Evolutionary conservation across 2,888 invertebrate genomes (phyloP), one percentile per base, ranked within the genome.

Genomic region (Ectropis crepuscularia): DNA sequence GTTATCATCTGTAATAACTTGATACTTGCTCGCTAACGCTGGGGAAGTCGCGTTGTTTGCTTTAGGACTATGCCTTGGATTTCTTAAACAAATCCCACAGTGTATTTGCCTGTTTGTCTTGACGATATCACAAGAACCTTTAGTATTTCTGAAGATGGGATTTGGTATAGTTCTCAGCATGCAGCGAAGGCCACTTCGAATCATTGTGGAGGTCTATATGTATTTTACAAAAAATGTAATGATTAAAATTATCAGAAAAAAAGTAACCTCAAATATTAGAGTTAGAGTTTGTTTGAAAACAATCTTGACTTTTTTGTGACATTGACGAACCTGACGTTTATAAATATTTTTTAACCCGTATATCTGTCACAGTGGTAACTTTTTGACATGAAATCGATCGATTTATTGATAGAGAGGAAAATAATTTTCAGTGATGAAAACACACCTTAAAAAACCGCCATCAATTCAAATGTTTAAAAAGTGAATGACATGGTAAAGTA

Each of bases 1-100:
- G 81, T 96, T 96, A 71, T 94, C 93, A 75, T 97, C 96, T 16
- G 94, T 93, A 82, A 96, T 96, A 68, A 95, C 84, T 88, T 95
- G 94, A 80, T 95, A 96, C 88, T 95, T 96, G 73, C 86, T 86
- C 59, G 92, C 82, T 68, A 95, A 87, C 42, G 90, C 93, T 48
- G 92, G 89, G 11, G 93, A 85, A 48, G 92, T 77, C 59, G 76
- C 72, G 62, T 66, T 84, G 72, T 86, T 85, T 81, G 83, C 63
- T 72, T 89, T 90, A 49, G 85, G 74, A 75, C 80, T 86, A 69
- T 85, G 78, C 70, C 90, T 83, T 76, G 90, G 90, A 82, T 81
- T 78, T 75, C 74, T 76, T 79, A 87, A 79, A 74, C 85, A 87
- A 80, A 83, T 80, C 67, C 81, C 82, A 71, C 83, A 85, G 69